Base-by-base conservation (phyloP, 1,140 invertebrate genomes). In the Rhopalosiphum padi region DNA sequence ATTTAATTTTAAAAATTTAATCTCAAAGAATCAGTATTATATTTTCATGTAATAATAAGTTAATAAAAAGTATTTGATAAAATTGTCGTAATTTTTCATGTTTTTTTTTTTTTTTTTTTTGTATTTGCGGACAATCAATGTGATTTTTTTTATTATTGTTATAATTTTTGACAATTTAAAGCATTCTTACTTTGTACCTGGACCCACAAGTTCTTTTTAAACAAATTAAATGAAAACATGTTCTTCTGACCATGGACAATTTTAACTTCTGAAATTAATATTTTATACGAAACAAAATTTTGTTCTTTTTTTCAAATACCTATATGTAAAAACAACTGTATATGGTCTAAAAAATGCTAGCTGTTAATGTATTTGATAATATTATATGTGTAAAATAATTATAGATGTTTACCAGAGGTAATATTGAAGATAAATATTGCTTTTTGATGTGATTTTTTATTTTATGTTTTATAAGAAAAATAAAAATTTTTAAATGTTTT, bases 381-480 rank as follows among this genome's bases (percentile, higher is more conserved):
- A 83, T 92, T 51, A 86, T 93, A 51, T 86, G 11, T 93, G 48
- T 93, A 85, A 86, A 93, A 93, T 93, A 85, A 48, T 41, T 48
- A 53, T 85, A 93, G 82, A 51, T 93, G 82, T 93, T 93, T 82
- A 35, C 90, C n/a, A n/a, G 37, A 35, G 77, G 43, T 82, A 93
- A 51, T 93, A 86, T 85, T 86, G 35, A 85, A 93, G 77, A 83
- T 35, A 48, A 77, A 92, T 92, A 48, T 83, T 85, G 91, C 91
- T 93, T 85, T 93, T 85, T 85, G 82, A 93, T 93, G 91, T 93
- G 91, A 93, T 86, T 93, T 93, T 93, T 93, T 93, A 93, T 86
- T 93, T 93, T 93, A 93, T 93, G 82, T 93, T 93, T 93, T 93
- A 48, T 93, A 93, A 85, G 37, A 85, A 93, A 93, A 93, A 48